Evolutionary conservation across 2,888 invertebrate species (phyloP).

Genomic region (Xestobium rufovillosum): DNA sequence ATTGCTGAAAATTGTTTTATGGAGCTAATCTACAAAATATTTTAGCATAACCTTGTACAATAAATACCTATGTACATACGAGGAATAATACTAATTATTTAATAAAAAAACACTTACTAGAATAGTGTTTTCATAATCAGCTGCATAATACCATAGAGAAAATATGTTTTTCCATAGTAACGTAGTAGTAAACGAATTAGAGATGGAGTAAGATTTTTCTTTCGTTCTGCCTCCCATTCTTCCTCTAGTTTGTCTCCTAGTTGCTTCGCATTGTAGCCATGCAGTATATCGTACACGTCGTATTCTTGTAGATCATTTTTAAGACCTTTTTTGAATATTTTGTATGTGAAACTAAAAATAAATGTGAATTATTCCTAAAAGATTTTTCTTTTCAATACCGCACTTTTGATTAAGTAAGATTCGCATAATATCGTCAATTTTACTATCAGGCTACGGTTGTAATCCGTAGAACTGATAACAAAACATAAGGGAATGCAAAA

Average conservation of each 20-base stretch:
- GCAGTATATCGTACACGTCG: conserved; percentile 51
- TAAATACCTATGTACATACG: too few species aligned
- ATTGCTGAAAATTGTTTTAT: too few species aligned
- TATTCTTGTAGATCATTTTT: conserved; percentile 55
- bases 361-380: not conserved
- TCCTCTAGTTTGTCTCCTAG: conserved; percentile 34
- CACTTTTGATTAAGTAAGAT: too few species aligned
- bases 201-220: conserved; percentile 24
- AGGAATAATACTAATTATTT: too few species aligned
- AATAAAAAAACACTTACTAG: conserved; percentile 22
- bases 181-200: conserved; percentile 26
- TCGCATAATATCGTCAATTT: too few species aligned
- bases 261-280: conserved; percentile 35
- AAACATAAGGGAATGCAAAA: too few species aligned
- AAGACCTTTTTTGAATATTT: conserved; percentile 55
- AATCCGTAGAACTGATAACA: too few species aligned
- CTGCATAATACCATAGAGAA: conserved; percentile 24
- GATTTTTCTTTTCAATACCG: too few species aligned
- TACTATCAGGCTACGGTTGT: too few species aligned
- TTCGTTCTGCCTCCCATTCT: conserved; percentile 28
- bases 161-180: conserved; percentile 28
- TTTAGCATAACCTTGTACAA: too few species aligned
- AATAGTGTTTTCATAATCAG: conserved; percentile 21
- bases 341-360: conserved; percentile 55
- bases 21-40: too few species aligned